Conservation (phyloP, 2,888 invertebrate genomes). For the Ischnus inquisitorius region DNA sequence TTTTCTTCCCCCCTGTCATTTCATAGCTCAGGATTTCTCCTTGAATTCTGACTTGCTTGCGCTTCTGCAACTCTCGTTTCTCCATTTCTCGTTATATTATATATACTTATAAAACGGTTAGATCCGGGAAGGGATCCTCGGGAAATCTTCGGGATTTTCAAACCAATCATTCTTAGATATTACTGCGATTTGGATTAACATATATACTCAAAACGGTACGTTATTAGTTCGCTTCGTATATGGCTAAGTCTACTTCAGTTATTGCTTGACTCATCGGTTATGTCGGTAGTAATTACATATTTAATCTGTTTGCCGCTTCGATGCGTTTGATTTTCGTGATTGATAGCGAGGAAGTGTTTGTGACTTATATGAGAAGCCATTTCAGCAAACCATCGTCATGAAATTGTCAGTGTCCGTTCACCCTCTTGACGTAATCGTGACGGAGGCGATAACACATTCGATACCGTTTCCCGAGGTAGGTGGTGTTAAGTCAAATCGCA, state of each 20-base stretch:
- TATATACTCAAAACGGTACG: no score
- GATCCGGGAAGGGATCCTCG: conserved; percentile 2
- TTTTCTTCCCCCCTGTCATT: conserved; percentile 30
- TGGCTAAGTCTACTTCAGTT: no score
- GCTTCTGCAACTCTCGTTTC: conserved; percentile 23
- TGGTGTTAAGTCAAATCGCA: background rate
- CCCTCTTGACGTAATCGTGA: background rate
- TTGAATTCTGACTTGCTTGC: conserved; percentile 55
- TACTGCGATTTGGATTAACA: no score
- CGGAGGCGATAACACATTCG: background rate
- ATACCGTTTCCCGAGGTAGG: background rate
- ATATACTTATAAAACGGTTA: conserved; percentile 30
- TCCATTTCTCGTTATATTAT: conserved; percentile 42
- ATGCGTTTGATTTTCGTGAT: background rate
- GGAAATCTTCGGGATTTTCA: background rate
- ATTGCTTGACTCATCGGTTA: background rate
- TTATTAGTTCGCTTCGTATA: no score
- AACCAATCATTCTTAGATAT: background rate
- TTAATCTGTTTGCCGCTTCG: background rate
- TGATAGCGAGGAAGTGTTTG: background rate
- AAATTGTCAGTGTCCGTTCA: background rate
- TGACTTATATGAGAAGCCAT: background rate
- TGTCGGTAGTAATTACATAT: background rate
- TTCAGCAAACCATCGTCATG: background rate
- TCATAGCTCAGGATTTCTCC: conserved; percentile 66